A percentile compares a stretch with the other conserved stretches of the same genome.
Evolutionary conservation across 2,113 vertebrate species (phyloP).

Genomic region (Gymnocephalus cernua): DNA sequence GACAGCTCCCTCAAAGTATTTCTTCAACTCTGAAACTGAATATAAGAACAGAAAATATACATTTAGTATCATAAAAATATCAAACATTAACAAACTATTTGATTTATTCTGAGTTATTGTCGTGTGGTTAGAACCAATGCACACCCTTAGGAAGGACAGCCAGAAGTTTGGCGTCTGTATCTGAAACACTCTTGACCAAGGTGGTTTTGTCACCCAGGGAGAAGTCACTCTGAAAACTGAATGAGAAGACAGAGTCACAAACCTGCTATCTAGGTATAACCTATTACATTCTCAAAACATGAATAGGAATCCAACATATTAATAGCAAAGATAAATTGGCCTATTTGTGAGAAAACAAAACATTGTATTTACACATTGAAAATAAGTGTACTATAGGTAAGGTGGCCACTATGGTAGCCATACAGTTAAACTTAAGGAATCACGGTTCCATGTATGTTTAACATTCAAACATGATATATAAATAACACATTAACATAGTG

Average conservation of each 20-base stretch:
- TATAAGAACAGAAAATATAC: constrained; percentile 1
- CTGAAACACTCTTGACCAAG: constrained; percentile 86
- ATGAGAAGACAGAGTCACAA: constrained; percentile 26
- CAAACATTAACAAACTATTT: not conserved
- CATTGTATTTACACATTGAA: no score
- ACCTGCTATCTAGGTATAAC: not conserved
- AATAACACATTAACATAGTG: no score
- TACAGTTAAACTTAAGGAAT: no score
- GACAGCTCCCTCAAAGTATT: constrained; percentile 90
- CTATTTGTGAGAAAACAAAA: no score
- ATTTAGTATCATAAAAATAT: not conserved
- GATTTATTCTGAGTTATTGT: not conserved
- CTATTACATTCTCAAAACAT: not conserved
- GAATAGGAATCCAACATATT: no score
- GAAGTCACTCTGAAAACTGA: constrained; percentile 92
- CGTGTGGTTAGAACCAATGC: constrained; percentile 29
- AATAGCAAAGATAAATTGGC: no score
- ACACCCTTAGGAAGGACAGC: constrained; percentile 92
- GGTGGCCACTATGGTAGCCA: no score
- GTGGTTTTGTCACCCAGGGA: constrained; percentile 84
- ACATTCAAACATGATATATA: no score
- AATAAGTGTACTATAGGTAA: no score
- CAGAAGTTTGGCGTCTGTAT: constrained; percentile 89
- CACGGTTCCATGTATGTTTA: no score
- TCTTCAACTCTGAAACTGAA: constrained; percentile 96